phyloP scores from a whole-genome alignment of 2,113 vertebrate genomes.

The Scortum barcoo region DNA sequence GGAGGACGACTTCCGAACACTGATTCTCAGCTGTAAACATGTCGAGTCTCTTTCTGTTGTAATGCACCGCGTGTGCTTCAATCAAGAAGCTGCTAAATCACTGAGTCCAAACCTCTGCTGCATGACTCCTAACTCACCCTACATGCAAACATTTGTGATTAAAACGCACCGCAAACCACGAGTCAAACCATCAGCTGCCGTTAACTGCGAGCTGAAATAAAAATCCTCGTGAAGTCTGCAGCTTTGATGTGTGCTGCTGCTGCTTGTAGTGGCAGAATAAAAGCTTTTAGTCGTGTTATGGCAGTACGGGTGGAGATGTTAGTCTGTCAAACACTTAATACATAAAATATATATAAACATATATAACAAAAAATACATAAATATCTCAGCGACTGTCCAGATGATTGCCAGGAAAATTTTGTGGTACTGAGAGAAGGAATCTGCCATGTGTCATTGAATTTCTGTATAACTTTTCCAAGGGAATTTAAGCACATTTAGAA shows the following conservation, averaged over 20 bases:
- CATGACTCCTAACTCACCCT: background rate
- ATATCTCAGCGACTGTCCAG: background rate
- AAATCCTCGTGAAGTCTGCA: background rate
- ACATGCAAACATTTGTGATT: background rate
- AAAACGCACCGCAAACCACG: background rate
- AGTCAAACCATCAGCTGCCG: background rate
- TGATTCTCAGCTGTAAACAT: background rate
- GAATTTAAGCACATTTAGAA: too few relatives aligned
- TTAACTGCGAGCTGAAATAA: background rate
- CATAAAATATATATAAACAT: too few relatives aligned
- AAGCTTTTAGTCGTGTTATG: background rate
- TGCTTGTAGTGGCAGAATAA: background rate
- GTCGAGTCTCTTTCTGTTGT: background rate
- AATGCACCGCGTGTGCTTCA: background rate
- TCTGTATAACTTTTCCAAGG: too few relatives aligned
- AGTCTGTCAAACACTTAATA: background rate
- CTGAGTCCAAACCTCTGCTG: background rate
- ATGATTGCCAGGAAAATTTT: background rate
- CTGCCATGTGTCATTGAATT: too few relatives aligned
- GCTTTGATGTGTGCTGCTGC: background rate
- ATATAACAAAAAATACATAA: too few relatives aligned
- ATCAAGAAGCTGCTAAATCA: background rate
- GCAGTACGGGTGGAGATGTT: background rate
- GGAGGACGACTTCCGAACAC: too few relatives aligned
- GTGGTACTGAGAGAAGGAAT: background rate